Percentiles rank a stretch among this genome's conserved stretches.
phyloP scores from a whole-genome alignment of 2,888 invertebrate species.

The Conchocele bisecta region DNA sequence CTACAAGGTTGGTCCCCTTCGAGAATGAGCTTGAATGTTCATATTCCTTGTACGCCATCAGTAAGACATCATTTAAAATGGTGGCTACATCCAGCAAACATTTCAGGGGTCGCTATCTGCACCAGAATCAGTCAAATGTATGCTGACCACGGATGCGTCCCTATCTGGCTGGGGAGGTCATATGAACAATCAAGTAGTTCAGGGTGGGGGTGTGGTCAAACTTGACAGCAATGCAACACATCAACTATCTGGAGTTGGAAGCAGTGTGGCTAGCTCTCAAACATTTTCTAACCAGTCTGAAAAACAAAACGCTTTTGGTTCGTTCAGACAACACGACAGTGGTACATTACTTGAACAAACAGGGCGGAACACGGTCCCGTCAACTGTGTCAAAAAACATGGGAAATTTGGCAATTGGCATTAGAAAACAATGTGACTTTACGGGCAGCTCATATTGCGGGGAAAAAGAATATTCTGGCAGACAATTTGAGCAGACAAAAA shows the following conservation, averaged over 20 bases:
- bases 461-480: slow-evolving; percentile 23
- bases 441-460: slow-evolving; percentile 36
- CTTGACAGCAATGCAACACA: slow-evolving; percentile 12
- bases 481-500: slow-evolving; percentile 14
- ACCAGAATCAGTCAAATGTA: neutral
- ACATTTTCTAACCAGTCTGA: slow-evolving; percentile 17
- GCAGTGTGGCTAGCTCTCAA: slow-evolving; percentile 26
- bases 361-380: slow-evolving; percentile 41
- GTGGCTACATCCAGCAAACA: slow-evolving; percentile 33
- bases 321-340: slow-evolving; percentile 49
- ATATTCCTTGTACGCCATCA: slow-evolving; percentile 18
- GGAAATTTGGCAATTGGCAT: slow-evolving; percentile 37
- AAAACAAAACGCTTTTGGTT: slow-evolving; percentile 27
- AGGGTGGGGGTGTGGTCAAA: slow-evolving; percentile 27
- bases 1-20: slow-evolving; percentile 2
- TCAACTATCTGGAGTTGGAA: slow-evolving; percentile 50
- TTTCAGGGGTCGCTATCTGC: no score
- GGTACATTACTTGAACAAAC: slow-evolving; percentile 44
- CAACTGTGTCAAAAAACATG: slow-evolving; percentile 33
- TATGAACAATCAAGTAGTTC: slow-evolving; percentile 24
- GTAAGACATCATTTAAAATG: slow-evolving; percentile 21
- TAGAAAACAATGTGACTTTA: slow-evolving; percentile 19
- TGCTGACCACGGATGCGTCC: slow-evolving; percentile 40
- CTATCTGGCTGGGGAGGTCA: slow-evolving; percentile 27
- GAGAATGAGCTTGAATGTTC: neutral